A percentile compares a stretch with the other conserved stretches of the same genome.
Evolutionary conservation across 2,888 invertebrate genomes (phyloP).

Genomic region (Incurvaria masculella): DNA sequence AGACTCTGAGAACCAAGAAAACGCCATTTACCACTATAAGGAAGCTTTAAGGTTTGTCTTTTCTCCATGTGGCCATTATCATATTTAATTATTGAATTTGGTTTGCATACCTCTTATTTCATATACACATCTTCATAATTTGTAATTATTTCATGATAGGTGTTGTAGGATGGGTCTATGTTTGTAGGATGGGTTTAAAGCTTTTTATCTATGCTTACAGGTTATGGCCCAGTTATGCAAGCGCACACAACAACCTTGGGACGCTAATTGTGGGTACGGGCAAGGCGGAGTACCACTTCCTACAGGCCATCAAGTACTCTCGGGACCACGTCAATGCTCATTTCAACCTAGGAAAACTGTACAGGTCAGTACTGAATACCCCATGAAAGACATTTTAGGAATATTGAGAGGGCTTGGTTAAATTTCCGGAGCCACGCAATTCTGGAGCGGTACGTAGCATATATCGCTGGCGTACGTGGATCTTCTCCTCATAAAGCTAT

Average conservation of each 20-base stretch:
- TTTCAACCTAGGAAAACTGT: slow-evolving; percentile 79
- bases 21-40: slow-evolving; percentile 74
- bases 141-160: too few species aligned
- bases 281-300: slow-evolving; percentile 74
- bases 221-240: slow-evolving; percentile 80
- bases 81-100: too few species aligned
- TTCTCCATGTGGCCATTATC: too few species aligned
- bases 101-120: too few species aligned
- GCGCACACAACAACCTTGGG: slow-evolving; percentile 85
- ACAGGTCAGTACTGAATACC: slow-evolving; percentile 67
- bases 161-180: too few species aligned
- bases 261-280: slow-evolving; percentile 66
- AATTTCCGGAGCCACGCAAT: slow-evolving; percentile 59
- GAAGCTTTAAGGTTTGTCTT: slow-evolving; percentile 72
- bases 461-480: slow-evolving; percentile 70
- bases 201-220: too few species aligned
- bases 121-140: too few species aligned
- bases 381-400: too few species aligned
- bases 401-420: too few species aligned
- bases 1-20: slow-evolving; percentile 68
- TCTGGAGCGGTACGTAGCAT: slow-evolving; percentile 65
- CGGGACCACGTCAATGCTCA: slow-evolving; percentile 79
- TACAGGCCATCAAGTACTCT: slow-evolving; percentile 68
- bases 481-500: slow-evolving; percentile 56
- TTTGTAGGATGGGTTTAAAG: too few species aligned